A percentile compares a stretch with the other conserved stretches of the same genome.
phyloP scores from a whole-genome alignment of 1,140 invertebrate genomes.

The Drosophila saltans region DNA sequence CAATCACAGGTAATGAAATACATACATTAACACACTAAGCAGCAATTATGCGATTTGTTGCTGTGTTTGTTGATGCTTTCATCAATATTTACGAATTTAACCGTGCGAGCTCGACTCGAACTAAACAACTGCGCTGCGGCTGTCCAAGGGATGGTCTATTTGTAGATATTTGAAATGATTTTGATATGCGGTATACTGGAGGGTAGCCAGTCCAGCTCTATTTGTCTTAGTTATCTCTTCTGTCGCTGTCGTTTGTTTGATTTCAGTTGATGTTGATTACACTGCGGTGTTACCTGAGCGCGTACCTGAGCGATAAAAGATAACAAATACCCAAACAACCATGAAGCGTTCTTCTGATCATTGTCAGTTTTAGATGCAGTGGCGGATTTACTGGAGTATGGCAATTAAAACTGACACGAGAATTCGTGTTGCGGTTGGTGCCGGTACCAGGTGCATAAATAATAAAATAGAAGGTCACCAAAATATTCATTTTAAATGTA shows the following conservation, averaged over 20 bases:
- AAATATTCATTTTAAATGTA: too few relatives aligned
- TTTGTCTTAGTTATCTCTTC: slow-evolving; percentile 11
- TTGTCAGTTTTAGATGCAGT: slow-evolving; percentile 7
- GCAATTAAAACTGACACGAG: not conserved
- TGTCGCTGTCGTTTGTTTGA: slow-evolving; percentile 13
- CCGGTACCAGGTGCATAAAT: not conserved
- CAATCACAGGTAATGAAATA: not conserved
- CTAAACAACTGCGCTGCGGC: not conserved
- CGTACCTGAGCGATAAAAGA: slow-evolving; percentile 13
- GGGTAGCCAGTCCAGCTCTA: slow-evolving; percentile 5
- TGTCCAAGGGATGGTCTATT: slow-evolving; percentile 1
- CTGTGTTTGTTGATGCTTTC: not conserved
- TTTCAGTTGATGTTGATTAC: slow-evolving; percentile 14
- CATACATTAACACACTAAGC: slow-evolving; percentile 2
- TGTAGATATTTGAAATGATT: slow-evolving; percentile 2
- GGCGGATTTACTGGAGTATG: not conserved
- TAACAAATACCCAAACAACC: slow-evolving; percentile 3
- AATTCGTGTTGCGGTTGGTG: not conserved
- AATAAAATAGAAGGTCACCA: not conserved
- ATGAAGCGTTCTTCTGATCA: slow-evolving; percentile 4
- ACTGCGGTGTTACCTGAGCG: slow-evolving; percentile 12
- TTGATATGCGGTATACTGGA: not conserved
- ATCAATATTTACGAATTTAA: slow-evolving; percentile 3
- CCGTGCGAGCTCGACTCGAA: not conserved
- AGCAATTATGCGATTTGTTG: not conserved